A percentile compares a stretch with the other conserved stretches of the same genome.
Evolutionary conservation across 1,140 invertebrate species (phyloP).

Genomic region (Aphaenogaster rudis): DNA sequence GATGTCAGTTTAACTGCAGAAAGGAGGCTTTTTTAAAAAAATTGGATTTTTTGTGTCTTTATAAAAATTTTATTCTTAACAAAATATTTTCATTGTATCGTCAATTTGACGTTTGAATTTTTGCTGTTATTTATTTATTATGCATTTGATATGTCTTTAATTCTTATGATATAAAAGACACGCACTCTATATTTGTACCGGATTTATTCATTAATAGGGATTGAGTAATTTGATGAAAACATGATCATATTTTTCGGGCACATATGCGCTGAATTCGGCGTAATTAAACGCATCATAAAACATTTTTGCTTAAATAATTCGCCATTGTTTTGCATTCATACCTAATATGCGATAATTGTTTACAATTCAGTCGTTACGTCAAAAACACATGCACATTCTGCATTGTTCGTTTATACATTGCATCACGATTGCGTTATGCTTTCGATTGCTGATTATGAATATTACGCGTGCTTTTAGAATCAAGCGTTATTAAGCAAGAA

Average conservation of each 20-base stretch:
- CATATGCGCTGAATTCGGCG: not conserved
- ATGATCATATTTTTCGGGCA: not conserved
- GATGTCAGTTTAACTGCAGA: not conserved
- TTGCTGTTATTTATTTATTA: not conserved
- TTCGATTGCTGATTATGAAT: constrained; percentile 21
- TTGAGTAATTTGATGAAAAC: not conserved
- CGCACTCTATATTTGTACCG: not conserved
- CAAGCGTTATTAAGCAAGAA: constrained; percentile 1
- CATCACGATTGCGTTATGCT: constrained; percentile 61
- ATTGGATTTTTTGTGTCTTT: not conserved
- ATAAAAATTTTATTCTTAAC: not conserved
- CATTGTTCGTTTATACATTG: constrained; percentile 64
- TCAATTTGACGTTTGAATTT: not conserved
- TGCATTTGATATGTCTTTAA: not conserved
- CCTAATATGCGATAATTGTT: constrained; percentile 50
- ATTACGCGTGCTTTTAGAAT: not conserved
- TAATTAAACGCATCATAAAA: constrained; percentile 5
- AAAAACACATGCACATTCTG: constrained; percentile 43
- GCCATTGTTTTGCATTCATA: not conserved
- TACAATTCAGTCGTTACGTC: constrained; percentile 69
- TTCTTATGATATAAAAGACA: not conserved
- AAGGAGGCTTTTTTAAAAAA: not conserved
- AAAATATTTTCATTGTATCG: not conserved
- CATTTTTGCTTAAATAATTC: constrained; percentile 34
- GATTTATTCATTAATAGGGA: not conserved